Base-by-base conservation (phyloP, 2,797 vertebrate species). In the Siniperca obscura region DNA sequence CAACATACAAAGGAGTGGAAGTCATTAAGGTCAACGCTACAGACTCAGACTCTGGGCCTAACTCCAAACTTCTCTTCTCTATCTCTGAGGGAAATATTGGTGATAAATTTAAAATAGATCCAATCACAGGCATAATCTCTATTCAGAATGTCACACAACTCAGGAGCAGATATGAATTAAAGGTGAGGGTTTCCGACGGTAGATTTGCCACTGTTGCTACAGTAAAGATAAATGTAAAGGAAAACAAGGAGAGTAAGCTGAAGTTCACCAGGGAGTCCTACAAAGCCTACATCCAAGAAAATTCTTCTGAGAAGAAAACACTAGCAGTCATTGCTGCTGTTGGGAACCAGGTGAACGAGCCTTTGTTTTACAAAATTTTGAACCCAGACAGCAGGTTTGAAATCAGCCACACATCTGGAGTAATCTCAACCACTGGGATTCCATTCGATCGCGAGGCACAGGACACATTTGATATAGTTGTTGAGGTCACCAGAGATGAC, bases 81-180 rank as follows among this genome's bases (percentile, higher is more conserved):
- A 97, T 99, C 86, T 95, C 96, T 0, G 98, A 99, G 86, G 98
- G 98, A 69, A 99, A 99, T 84, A 99, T 99, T 9, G 98, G 98
- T 52, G 98, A 99, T 83, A 99, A 99, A 93, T 99, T 99, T 88
- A 95, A 90, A 82, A 95, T 99, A 57, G 95, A 98, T 90, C 91
- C 93, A 1, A 91, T 89, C 74, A 96, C 94, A 2, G 98, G 97
- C 9, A 90, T 96, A 13, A 94, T 99, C 88, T 96, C 95, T 7
- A 95, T 99, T 68, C 97, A 98, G 77, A 99, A 98, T 82, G 96
- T 97, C 74, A 98, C 96, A 70, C 98, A 99, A 56, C 89, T 99
- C 75, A 96, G 98, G 89, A 99, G 98, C 93, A 96, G 98, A 53
- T 99, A 99, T 0, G 98, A 99, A 90, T 90, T 99, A 65, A 96